phyloP scores from a whole-genome alignment of 2,797 vertebrate genomes.

The Manis crassicaudata region DNA sequence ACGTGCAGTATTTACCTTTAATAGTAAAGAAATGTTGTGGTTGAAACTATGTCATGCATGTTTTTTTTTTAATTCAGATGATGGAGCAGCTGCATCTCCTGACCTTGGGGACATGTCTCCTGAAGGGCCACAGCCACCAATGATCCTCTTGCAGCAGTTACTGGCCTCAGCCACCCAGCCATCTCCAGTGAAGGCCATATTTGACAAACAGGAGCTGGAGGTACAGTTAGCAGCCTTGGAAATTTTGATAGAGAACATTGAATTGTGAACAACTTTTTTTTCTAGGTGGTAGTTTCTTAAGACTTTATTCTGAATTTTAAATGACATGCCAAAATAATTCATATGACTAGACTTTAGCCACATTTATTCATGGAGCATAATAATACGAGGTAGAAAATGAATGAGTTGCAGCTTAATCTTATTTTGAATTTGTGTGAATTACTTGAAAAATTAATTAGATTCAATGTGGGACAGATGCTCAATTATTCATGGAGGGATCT shows the following conservation, averaged over 20 bases:
- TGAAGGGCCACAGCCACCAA: conserved; percentile 95
- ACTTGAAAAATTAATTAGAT: background rate
- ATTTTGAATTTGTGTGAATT: background rate
- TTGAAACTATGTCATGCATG: background rate
- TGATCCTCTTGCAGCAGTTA: conserved; percentile 97
- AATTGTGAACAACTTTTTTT: background rate
- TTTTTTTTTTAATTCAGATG: conserved; percentile 88
- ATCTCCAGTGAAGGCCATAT: conserved; percentile 98
- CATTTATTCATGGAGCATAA: background rate
- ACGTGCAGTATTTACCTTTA: background rate
- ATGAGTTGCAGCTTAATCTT: background rate
- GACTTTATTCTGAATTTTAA: conserved; percentile 33
- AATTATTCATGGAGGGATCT: background rate
- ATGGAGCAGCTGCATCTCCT: conserved; percentile 91
- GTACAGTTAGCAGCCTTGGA: conserved; percentile 80
- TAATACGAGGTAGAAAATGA: background rate
- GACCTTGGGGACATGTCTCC: conserved; percentile 96
- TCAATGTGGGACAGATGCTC: background rate
- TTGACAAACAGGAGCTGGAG: conserved; percentile 98
- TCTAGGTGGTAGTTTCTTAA: background rate
- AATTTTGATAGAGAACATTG: background rate
- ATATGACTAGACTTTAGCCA: background rate
- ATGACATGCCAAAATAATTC: background rate
- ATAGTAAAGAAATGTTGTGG: background rate
- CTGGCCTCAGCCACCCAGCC: conserved; percentile 96